Evolutionary conservation across 2,888 invertebrate genomes (phyloP).

Genomic region (Drosophila nigricruria): DNA sequence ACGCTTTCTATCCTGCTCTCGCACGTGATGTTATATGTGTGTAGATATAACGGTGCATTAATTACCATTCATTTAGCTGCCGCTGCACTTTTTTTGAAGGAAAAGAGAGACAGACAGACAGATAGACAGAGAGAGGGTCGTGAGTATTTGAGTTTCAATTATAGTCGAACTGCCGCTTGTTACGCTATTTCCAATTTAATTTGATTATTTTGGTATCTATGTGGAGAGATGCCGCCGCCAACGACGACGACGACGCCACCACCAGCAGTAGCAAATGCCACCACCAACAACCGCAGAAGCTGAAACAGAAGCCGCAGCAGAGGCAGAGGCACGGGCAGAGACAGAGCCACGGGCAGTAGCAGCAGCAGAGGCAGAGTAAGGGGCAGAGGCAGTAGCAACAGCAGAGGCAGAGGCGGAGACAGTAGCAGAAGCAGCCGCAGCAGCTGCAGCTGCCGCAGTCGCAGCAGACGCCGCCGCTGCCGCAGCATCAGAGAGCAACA

Average conservation of each 20-base stretch:
- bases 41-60: conserved; percentile 40
- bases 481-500: conserved; percentile 23
- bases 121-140: not conserved
- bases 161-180: conserved; percentile 18
- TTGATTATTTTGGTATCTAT: conserved; percentile 42
- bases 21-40: not conserved
- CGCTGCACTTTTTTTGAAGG: conserved; percentile 31
- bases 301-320: conserved; percentile 17
- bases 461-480: not conserved
- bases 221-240: conserved; percentile 28
- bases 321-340: conserved; percentile 9
- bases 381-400: conserved; percentile 12
- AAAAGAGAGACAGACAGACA: not conserved
- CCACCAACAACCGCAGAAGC: conserved; percentile 31
- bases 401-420: too few species aligned
- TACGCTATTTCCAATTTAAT: conserved; percentile 38
- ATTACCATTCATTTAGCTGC: conserved; percentile 48
- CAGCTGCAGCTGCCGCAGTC: conserved; percentile 3
- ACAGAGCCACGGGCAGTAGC: conserved; percentile 15
- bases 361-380: too few species aligned
- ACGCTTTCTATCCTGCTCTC: conserved; percentile 33
- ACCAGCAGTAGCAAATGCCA: conserved; percentile 21
- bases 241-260: not conserved
- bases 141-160: conserved; percentile 35
- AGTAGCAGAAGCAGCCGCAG: conserved; percentile 13